A percentile compares a stretch with the other conserved stretches of the same genome.
phyloP scores from a whole-genome alignment of 2,113 vertebrate species.

The Rissa tridactyla region DNA sequence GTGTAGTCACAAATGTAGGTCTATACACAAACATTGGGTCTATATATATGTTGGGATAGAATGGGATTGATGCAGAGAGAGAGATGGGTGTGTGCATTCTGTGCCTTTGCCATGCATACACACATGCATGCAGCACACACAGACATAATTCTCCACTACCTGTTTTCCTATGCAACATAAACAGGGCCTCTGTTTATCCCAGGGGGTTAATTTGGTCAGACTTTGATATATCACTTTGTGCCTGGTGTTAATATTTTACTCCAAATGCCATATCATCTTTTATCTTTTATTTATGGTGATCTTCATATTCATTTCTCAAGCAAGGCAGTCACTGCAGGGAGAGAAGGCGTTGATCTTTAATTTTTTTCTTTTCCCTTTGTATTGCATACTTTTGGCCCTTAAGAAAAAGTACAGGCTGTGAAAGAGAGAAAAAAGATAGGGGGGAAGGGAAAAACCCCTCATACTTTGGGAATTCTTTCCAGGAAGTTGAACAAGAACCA shows the following conservation, averaged over 20 bases:
- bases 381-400: constrained; percentile 22
- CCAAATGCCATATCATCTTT: constrained; percentile 64
- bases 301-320: constrained; percentile 76
- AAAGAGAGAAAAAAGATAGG: neutral
- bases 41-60: neutral
- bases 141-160: neutral
- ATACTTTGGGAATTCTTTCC: neutral
- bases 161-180: constrained; percentile 58
- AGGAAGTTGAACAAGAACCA: neutral
- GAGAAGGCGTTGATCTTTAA: constrained; percentile 52
- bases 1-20: neutral
- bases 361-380: constrained; percentile 25
- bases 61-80: neutral
- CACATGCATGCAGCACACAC: accelerated
- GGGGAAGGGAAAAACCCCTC: neutral
- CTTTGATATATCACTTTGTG: constrained; percentile 51
- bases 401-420: constrained; percentile 1
- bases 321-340: constrained; percentile 34
- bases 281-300: constrained; percentile 76
- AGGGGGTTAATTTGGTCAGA: constrained; percentile 55
- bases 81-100: accelerated
- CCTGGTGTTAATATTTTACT: constrained; percentile 72
- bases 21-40: neutral
- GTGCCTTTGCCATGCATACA: neutral
- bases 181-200: constrained; percentile 38